phyloP scores from a whole-genome alignment of 2,888 invertebrate species.

The Endomychus coccineus region DNA sequence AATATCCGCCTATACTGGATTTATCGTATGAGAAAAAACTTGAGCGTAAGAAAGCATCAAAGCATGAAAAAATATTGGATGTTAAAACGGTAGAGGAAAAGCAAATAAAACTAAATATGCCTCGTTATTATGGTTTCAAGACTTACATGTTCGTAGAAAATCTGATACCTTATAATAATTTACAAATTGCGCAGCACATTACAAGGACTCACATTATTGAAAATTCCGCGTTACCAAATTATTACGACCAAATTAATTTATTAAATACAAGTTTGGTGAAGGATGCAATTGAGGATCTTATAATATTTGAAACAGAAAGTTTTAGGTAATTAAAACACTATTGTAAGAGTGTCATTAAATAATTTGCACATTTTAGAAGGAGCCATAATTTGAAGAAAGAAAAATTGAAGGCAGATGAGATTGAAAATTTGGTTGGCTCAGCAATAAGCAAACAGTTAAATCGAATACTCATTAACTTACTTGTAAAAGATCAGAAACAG shows the following conservation, averaged over 20 bases:
- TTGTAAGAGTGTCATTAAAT: not conserved
- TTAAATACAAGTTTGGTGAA: constrained; percentile 46
- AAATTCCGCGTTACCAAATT: constrained; percentile 52
- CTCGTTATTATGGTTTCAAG: constrained; percentile 71
- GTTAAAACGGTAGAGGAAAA: constrained; percentile 77
- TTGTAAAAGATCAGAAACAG: constrained; percentile 55
- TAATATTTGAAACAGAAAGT: constrained; percentile 54
- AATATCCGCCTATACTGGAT: constrained; percentile 61
- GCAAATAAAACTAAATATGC: constrained; percentile 74
- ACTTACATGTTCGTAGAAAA: constrained; percentile 56
- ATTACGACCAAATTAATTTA: constrained; percentile 45
- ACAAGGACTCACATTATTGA: constrained; percentile 70
- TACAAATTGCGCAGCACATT: constrained; percentile 63
- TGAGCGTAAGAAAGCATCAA: constrained; percentile 41
- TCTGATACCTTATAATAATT: constrained; percentile 57
- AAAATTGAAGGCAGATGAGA: constrained; percentile 29
- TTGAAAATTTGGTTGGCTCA: constrained; percentile 47
- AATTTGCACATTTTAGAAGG: constrained; percentile 31
- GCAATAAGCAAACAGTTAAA: constrained; percentile 61
- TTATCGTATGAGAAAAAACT: constrained; percentile 46
- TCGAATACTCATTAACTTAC: constrained; percentile 54
- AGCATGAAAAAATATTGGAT: constrained; percentile 54
- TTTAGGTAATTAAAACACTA: constrained; percentile 45
- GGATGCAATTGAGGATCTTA: constrained; percentile 53
- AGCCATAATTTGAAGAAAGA: constrained; percentile 29